A percentile compares a stretch with the other conserved stretches of the same genome.
Evolutionary conservation across 2,888 invertebrate genomes (phyloP).

Genomic region (Auanema sp.): DNA sequence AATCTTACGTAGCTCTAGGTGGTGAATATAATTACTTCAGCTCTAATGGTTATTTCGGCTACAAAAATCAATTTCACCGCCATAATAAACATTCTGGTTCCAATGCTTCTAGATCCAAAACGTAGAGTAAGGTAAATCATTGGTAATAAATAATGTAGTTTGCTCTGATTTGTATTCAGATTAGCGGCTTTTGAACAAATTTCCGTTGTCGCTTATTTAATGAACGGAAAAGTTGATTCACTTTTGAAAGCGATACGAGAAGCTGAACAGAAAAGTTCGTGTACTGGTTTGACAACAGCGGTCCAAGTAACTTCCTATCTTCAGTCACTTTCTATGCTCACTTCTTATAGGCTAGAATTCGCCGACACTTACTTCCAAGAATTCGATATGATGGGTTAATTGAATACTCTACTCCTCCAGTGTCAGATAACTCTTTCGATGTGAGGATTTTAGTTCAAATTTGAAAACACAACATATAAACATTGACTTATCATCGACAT

Average conservation of each 20-base stretch:
- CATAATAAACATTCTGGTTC: conserved; percentile 67
- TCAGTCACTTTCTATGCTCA: background rate
- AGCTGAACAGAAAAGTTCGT: conserved; percentile 65
- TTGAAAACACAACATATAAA: too few relatives aligned
- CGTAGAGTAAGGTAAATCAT: conserved; percentile 72
- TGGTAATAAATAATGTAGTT: background rate
- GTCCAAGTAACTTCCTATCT: conserved; percentile 26
- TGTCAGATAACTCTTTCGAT: conserved; percentile 41
- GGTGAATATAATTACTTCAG: conserved; percentile 77
- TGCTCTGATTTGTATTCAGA: conserved; percentile 23
- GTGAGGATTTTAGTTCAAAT: conserved; percentile 38
- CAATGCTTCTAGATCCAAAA: conserved; percentile 72
- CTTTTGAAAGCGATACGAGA: conserved; percentile 69
- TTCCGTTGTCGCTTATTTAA: conserved; percentile 78
- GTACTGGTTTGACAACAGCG: conserved; percentile 66
- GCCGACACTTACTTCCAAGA: conserved; percentile 76
- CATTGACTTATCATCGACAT: conserved; percentile 14
- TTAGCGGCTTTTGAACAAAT: conserved; percentile 78
- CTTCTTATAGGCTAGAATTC: conserved; percentile 75
- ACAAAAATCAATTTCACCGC: conserved; percentile 73
- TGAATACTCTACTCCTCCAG: conserved; percentile 74
- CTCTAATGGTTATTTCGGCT: conserved; percentile 78
- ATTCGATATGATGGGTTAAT: conserved; percentile 77
- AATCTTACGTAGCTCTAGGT: conserved; percentile 63
- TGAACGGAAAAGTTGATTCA: conserved; percentile 71